Conservation (phyloP, 2,888 invertebrate species). For the Mayetiola destructor region DNA sequence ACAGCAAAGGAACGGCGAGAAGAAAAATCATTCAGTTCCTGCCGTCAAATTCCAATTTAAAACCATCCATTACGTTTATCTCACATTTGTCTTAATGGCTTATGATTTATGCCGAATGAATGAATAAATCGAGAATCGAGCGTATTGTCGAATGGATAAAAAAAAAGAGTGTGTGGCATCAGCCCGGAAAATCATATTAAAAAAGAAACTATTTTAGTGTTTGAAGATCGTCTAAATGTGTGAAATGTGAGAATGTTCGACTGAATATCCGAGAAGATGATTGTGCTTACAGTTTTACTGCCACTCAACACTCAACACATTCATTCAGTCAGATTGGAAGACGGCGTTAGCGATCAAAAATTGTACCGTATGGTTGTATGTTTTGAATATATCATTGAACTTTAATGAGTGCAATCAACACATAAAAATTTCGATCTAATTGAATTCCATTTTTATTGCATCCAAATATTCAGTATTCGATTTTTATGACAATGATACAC, state of each 20-base stretch:
- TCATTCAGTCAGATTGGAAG: background rate
- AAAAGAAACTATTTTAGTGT: background rate
- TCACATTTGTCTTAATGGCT: slow-evolving; percentile 8
- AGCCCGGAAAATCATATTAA: background rate
- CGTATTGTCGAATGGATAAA: background rate
- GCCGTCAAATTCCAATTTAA: background rate
- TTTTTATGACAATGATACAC: too few species aligned
- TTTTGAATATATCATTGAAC: background rate
- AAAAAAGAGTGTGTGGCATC: background rate
- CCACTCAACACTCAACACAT: background rate
- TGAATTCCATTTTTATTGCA: too few species aligned
- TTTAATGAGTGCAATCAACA: slow-evolving; percentile 3
- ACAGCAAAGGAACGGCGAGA: too few species aligned
- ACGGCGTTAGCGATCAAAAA: background rate
- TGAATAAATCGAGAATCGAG: background rate
- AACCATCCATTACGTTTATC: background rate
- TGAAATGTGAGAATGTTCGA: slow-evolving; percentile 6
- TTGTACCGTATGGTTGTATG: background rate
- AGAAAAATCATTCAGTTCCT: too few species aligned
- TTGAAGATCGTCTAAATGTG: too few species aligned
- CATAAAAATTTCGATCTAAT: slow-evolving; percentile 2
- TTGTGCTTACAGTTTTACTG: background rate
- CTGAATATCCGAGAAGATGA: too few species aligned
- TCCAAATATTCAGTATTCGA: too few species aligned
- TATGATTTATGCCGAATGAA: background rate